A percentile compares a stretch with the other conserved stretches of the same genome.
phyloP scores from a whole-genome alignment of 2,797 vertebrate species.

The Danio jaintianensis region DNA sequence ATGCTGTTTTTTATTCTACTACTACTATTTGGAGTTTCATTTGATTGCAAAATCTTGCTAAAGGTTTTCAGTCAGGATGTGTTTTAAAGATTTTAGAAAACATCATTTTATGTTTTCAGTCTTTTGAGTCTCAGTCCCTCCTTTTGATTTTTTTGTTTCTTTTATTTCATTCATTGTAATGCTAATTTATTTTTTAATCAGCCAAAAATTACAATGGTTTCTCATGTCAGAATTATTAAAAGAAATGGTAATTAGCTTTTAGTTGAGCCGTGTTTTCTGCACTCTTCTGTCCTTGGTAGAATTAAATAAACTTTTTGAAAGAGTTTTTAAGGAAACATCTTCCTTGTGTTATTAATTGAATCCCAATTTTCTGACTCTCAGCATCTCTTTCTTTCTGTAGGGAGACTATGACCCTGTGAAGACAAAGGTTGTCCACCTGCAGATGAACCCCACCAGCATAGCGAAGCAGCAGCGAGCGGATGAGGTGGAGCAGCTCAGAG shows the following conservation, averaged over 20 bases:
- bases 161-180: background rate
- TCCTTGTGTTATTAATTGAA: background rate
- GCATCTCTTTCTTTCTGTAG: constrained; percentile 67
- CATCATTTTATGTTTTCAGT: background rate
- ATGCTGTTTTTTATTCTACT: background rate
- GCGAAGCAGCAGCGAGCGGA: constrained; percentile 87
- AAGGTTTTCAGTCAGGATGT: background rate
- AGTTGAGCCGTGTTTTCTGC: background rate
- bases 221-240: background rate
- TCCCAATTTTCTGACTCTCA: background rate
- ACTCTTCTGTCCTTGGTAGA: background rate
- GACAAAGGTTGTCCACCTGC: constrained; percentile 90
- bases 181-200: background rate
- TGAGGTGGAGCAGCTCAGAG: constrained; percentile 82
- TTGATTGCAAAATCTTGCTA: background rate
- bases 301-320: background rate
- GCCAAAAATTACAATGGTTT: background rate
- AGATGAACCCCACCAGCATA: constrained; percentile 85
- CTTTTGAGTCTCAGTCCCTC: background rate
- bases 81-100: background rate
- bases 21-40: background rate
- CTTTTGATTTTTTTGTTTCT: background rate
- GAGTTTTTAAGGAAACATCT: background rate
- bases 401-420: constrained; percentile 90
- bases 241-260: background rate